Evolutionary conservation across 1,140 invertebrate species (phyloP).

Genomic region (Acromyrmex heyeri): DNA sequence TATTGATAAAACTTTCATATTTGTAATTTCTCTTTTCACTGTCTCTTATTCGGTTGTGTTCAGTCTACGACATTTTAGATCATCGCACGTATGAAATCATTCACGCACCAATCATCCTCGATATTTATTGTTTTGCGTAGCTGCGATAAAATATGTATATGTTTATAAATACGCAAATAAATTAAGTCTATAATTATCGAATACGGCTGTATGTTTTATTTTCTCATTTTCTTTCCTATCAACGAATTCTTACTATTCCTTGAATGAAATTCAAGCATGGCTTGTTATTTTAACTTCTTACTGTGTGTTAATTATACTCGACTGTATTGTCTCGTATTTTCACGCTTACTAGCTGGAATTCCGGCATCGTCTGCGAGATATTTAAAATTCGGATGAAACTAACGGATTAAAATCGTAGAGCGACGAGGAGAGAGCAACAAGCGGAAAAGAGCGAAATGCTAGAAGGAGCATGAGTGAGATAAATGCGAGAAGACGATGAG

Average conservation of each 20-base stretch:
- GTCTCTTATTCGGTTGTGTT: slow-evolving; percentile 13
- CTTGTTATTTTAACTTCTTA: background rate
- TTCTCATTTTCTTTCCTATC: background rate
- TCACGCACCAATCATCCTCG: slow-evolving; percentile 54
- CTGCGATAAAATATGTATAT: slow-evolving; percentile 67
- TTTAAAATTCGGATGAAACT: slow-evolving; percentile 58
- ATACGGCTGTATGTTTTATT: background rate
- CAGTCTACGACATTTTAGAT: slow-evolving; percentile 12
- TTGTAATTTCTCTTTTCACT: slow-evolving; percentile 63
- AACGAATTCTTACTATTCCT: background rate
- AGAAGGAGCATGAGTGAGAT: slow-evolving; percentile 21
- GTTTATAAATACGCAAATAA: slow-evolving; percentile 74
- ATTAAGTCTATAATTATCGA: slow-evolving; percentile 60
- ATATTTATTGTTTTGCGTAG: slow-evolving; percentile 70
- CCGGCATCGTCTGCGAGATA: background rate
- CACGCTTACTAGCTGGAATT: background rate
- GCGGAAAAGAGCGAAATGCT: slow-evolving; percentile 1
- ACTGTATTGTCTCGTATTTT: background rate
- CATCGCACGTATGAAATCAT: slow-evolving; percentile 20
- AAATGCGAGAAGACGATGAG: slow-evolving; percentile 27
- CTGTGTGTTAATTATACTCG: background rate
- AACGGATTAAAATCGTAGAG: slow-evolving; percentile 59
- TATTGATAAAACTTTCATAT: slow-evolving; percentile 37
- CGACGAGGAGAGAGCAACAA: slow-evolving; percentile 25
- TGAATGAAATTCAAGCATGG: slow-evolving; percentile 23